Evolutionary conservation across 2,113 vertebrate genomes (phyloP), one percentile per base, ranked within the genome.

Genomic region (Rafetus swinhoei): DNA sequence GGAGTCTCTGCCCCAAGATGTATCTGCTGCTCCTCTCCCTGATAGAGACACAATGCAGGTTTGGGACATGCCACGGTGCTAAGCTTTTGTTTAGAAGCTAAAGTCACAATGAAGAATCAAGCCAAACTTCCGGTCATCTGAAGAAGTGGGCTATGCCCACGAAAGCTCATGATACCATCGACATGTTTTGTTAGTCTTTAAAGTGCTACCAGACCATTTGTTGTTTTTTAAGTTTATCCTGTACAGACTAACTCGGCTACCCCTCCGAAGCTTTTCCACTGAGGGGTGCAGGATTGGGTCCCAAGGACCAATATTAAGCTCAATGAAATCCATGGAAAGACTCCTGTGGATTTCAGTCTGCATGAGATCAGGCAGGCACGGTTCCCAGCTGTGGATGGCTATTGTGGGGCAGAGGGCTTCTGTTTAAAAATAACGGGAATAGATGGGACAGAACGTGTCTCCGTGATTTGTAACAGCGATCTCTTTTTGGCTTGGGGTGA

Each of bases 351-450:
- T 18, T 19, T 72, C 16, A 35, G 8, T 72, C 35, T 32, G 65
- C 32, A 35, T 35, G 19, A 35, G 65, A 35, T 72, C 9, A 35
- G 18, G 62, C 74, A 52, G 84, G 87, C 87, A 35, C 9, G 39
- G 1, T 39, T n/a, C n/a, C 65, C n/a, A 72, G 32, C 32, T 1
- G 1, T 7, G 29, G 13, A 7, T 6, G 55, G 3, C 0, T 65
- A 86, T 80, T 72, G 32, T 72, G 18, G 19, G n/a, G 59, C 9
- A 4, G 9, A 9, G 4, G n/a, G n/a, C 35, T 72, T 72, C 65
- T 35, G 18, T 35, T 72, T 35, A 72, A 72, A 69, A 72, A 35
- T 72, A 35, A 72, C 19, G 9, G 65, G 16, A 72, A 32, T 72
- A 9, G 18, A 72, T 72, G 18, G n/a, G 65, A 72, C 18, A 35